phyloP scores from a whole-genome alignment of 1,140 invertebrate genomes.

The Panonychus citri region DNA sequence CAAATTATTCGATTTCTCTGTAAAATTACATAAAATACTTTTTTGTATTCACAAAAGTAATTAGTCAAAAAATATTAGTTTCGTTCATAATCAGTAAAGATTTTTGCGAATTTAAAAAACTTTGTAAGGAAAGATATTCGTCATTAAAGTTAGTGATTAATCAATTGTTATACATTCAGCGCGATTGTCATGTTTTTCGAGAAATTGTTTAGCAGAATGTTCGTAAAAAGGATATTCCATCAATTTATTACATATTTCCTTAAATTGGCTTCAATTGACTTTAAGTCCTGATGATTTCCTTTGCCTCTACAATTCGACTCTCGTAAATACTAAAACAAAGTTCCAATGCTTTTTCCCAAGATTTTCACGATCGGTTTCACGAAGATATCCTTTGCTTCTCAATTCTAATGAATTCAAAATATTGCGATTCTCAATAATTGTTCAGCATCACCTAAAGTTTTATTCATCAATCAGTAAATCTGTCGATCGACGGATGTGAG shows the following conservation, averaged over 20 bases:
- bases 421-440: slow-evolving; percentile 47
- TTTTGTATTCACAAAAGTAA: too few relatives aligned
- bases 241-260: not conserved
- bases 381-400: slow-evolving; percentile 33
- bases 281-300: not conserved
- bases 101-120: too few relatives aligned
- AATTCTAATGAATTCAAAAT: slow-evolving; percentile 49
- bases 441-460: slow-evolving; percentile 48
- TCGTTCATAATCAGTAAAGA: too few relatives aligned
- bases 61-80: too few relatives aligned
- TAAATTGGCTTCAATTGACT: not conserved
- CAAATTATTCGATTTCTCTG: too few relatives aligned
- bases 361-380: slow-evolving; percentile 12
- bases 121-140: too few relatives aligned
- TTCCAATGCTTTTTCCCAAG: slow-evolving; percentile 8
- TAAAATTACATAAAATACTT: too few relatives aligned
- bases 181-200: not conserved
- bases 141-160: not conserved
- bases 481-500: slow-evolving; percentile 65
- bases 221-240: not conserved
- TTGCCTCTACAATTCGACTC: not conserved
- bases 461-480: slow-evolving; percentile 50
- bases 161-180: not conserved
- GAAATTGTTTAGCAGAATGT: not conserved
- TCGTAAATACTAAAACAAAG: not conserved